These are phyloP conservation scores for Saiga tatarica DNA, from an alignment of 2,113 vertebrate species.

Conservation along the genomic window DNA sequence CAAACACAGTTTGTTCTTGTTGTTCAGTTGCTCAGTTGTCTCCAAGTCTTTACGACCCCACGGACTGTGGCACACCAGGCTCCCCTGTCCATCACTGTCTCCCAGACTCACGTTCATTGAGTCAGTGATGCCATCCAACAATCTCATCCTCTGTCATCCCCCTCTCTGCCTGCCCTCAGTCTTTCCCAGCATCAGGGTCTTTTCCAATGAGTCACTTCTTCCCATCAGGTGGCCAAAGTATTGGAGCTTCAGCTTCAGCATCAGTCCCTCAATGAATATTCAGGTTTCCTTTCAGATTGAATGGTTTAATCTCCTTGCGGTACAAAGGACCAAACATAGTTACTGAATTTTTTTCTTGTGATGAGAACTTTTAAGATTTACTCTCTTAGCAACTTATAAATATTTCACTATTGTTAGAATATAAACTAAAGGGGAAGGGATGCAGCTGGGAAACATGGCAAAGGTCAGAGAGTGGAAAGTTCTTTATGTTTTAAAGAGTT, in stretches of 20 bases:
- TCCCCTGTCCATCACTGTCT: not conserved
- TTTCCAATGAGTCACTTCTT: not conserved
- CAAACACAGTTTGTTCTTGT: not conserved
- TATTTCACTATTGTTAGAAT: not conserved
- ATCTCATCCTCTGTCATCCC: not conserved
- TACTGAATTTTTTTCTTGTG: not conserved
- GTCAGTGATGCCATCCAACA: not conserved
- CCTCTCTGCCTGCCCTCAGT: not conserved
- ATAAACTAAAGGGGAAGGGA: not conserved
- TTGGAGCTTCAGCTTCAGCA: not conserved
- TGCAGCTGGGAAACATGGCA: not conserved
- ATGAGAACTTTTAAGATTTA: not conserved
- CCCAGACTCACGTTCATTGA: not conserved
- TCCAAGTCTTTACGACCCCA: not conserved
- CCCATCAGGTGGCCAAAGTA: not conserved
- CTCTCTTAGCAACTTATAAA: not conserved
- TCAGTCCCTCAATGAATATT: not conserved
- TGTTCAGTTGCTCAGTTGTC: not conserved
- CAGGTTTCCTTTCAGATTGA: not conserved
- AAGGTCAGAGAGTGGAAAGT: not conserved
- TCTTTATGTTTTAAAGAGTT: not conserved
- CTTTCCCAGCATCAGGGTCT: not conserved
- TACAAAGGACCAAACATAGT: not conserved
- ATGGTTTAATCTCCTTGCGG: not conserved
- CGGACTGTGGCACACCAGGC: accelerated